Evolutionary conservation across 1,140 invertebrate genomes (phyloP).

Genomic region (Nebria ingens): DNA sequence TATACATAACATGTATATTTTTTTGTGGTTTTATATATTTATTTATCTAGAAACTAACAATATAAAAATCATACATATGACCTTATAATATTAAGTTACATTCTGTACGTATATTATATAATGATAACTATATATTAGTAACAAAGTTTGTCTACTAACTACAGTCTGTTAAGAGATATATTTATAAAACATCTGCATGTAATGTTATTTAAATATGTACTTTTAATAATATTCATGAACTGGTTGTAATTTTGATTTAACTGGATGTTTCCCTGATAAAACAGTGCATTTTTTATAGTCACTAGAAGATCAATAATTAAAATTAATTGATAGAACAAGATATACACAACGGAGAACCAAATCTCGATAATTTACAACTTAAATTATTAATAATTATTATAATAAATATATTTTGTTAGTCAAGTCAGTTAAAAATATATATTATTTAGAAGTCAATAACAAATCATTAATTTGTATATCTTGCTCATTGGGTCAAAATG

Average conservation of each 20-base stretch:
- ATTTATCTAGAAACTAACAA: slow-evolving; percentile 9
- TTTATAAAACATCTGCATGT: not conserved
- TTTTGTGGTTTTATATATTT: slow-evolving; percentile 1
- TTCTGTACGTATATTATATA: not conserved
- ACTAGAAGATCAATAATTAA: not conserved
- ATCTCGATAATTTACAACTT: too few relatives aligned
- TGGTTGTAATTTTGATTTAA: not conserved
- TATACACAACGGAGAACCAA: too few relatives aligned
- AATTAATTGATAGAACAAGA: not conserved
- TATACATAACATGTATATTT: not conserved
- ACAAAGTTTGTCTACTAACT: not conserved
- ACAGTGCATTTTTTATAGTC: not conserved
- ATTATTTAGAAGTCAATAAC: not conserved
- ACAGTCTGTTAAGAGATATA: slow-evolving; percentile 1
- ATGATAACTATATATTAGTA: slow-evolving; percentile 9
- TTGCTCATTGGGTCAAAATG: not conserved
- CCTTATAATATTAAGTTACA: slow-evolving; percentile 1
- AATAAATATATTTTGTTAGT: not conserved
- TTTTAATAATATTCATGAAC: not conserved
- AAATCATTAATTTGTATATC: not conserved
- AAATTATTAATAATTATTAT: too few relatives aligned
- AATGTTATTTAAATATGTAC: not conserved
- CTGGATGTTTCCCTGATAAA: slow-evolving; percentile 1
- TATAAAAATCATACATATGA: slow-evolving; percentile 6
- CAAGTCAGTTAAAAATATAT: not conserved